phyloP scores from a whole-genome alignment of 2,113 vertebrate genomes.

The Lophius piscatorius region DNA sequence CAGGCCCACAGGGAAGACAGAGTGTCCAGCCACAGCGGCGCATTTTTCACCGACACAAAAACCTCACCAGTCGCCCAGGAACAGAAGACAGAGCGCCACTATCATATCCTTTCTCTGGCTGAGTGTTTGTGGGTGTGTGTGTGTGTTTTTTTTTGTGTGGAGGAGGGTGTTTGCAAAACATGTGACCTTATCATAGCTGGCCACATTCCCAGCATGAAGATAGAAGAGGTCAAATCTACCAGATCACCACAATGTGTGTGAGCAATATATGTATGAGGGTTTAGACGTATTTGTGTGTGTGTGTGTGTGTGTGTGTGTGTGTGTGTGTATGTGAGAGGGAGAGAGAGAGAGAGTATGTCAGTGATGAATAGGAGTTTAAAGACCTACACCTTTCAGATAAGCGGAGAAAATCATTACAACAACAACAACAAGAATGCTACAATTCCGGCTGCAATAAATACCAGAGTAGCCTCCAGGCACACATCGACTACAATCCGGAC shows the following conservation, averaged over 20 bases:
- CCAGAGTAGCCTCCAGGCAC: conserved; percentile 22
- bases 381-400: conserved; percentile 76
- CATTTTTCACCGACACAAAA: conserved; percentile 68
- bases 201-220: conserved; percentile 75
- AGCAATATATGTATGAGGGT: conserved; percentile 16
- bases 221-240: conserved; percentile 75
- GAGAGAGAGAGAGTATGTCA: conserved; percentile 44
- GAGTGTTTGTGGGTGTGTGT: conserved; percentile 31
- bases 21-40: conserved; percentile 36
- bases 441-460: conserved; percentile 21
- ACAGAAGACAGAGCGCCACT: conserved; percentile 50
- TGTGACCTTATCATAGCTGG: conserved; percentile 73
- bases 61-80: conserved; percentile 39
- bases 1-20: conserved; percentile 30
- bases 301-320: neutral
- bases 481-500: conserved; percentile 20
- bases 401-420: conserved; percentile 69
- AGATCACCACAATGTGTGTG: conserved; percentile 54
- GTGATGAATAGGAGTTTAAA: conserved; percentile 77
- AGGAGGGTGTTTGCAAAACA: conserved; percentile 28
- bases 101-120: conserved; percentile 25
- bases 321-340: neutral
- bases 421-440: conserved; percentile 61
- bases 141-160: conserved; percentile 36
- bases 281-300: conserved; percentile 7